phyloP scores from a whole-genome alignment of 2,888 invertebrate species.

The Drosophila eohydei region DNA sequence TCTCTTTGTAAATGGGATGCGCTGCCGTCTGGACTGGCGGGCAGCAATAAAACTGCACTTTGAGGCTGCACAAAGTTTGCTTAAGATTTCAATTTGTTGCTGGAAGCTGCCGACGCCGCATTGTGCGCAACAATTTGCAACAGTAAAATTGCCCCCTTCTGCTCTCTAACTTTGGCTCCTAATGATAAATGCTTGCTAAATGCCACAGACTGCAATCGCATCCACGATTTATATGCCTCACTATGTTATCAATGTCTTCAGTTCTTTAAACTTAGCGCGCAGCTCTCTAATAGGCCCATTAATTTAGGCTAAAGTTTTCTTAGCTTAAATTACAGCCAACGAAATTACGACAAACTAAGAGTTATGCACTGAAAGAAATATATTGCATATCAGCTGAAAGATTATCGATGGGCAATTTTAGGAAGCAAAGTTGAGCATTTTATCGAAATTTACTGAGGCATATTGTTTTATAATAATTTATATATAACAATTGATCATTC shows the following conservation, averaged over 20 bases:
- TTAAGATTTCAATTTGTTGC: slow-evolving; percentile 79
- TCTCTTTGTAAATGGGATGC: slow-evolving; percentile 8
- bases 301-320: slow-evolving; percentile 35
- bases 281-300: slow-evolving; percentile 43
- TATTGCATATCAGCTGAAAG: background rate
- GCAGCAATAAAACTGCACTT: slow-evolving; percentile 71
- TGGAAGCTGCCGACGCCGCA: slow-evolving; percentile 26
- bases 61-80: slow-evolving; percentile 72
- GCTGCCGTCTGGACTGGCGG: slow-evolving; percentile 13
- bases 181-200: slow-evolving; percentile 73
- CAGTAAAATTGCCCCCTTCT: slow-evolving; percentile 53
- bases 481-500: too few relatives aligned
- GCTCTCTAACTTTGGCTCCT: slow-evolving; percentile 55
- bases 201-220: slow-evolving; percentile 66
- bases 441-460: too few relatives aligned
- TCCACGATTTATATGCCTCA: slow-evolving; percentile 57
- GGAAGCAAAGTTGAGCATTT: too few relatives aligned
- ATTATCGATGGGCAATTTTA: background rate
- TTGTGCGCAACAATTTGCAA: slow-evolving; percentile 73
- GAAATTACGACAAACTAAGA: slow-evolving; percentile 12
- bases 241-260: slow-evolving; percentile 58
- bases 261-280: slow-evolving; percentile 10
- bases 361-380: background rate
- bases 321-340: slow-evolving; percentile 8
- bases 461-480: too few relatives aligned